Evolutionary conservation across 1,140 invertebrate species (phyloP).

Genomic region (Leptinotarsa undecemlineata): DNA sequence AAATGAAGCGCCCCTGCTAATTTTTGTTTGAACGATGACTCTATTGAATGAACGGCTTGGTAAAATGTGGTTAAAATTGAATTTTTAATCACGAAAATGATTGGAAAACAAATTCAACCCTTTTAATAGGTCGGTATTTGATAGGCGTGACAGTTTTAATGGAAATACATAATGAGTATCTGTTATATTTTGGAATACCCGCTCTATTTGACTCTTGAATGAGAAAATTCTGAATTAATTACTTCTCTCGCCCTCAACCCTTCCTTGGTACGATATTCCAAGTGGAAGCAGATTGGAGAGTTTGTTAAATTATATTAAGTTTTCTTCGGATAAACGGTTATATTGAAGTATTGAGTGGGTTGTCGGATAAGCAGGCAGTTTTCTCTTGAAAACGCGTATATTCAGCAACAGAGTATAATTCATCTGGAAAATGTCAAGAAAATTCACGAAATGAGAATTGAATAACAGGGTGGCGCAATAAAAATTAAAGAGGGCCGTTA

Average conservation of each 20-base stretch:
- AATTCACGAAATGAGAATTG: no score
- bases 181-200: conserved; percentile 6
- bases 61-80: conserved; percentile 15
- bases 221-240: background rate
- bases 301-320: no score
- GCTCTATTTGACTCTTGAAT: conserved; percentile 2
- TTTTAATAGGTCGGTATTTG: background rate
- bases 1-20: conserved; percentile 14
- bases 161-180: background rate
- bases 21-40: conserved; percentile 14
- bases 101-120: background rate
- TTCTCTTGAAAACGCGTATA: no score
- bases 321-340: no score
- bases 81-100: conserved; percentile 19
- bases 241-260: background rate
- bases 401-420: no score
- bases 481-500: no score
- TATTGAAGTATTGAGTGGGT: no score
- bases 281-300: background rate
- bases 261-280: background rate
- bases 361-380: no score
- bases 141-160: conserved; percentile 1
- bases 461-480: no score
- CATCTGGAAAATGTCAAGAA: no score
- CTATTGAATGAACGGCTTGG: conserved; percentile 13